Conservation (phyloP, 2,113 vertebrate genomes). For the Xyliphius kryptos region DNA sequence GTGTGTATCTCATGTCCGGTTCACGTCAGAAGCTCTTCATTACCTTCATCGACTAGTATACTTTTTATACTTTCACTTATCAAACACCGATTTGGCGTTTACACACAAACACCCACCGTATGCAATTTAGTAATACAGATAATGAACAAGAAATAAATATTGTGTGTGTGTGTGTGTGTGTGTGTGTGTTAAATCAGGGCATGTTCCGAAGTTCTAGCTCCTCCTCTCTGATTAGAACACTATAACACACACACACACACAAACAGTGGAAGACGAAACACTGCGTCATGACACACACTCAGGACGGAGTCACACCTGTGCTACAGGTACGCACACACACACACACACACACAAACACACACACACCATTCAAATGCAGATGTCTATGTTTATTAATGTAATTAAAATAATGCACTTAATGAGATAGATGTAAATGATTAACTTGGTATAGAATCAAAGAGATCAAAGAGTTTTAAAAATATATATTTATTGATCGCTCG, state of each 20-base stretch:
- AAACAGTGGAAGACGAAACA: background rate
- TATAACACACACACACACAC: too few species aligned
- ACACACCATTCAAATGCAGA: too few species aligned
- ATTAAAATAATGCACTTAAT: background rate
- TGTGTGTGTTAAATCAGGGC: too few species aligned
- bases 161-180: too few species aligned
- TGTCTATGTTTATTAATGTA: background rate
- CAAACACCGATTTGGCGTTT: background rate
- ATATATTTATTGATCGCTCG: too few species aligned
- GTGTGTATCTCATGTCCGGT: background rate
- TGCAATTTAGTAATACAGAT: too few species aligned
- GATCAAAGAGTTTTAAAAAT: too few species aligned
- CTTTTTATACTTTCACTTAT: background rate
- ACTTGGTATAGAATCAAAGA: too few species aligned
- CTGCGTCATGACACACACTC: background rate
- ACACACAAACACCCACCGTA: background rate
- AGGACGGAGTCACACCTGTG: conserved; percentile 1
- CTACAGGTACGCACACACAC: conserved; percentile 13
- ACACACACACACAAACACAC: too few species aligned
- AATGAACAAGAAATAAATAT: too few species aligned
- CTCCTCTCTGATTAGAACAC: conserved; percentile 9
- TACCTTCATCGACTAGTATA: too few species aligned
- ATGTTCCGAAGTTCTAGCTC: conserved; percentile 4
- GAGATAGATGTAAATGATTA: background rate
- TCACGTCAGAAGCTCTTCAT: conserved; percentile 1